These are phyloP conservation scores for Oasisia sp. DNA, from an alignment of 2,888 invertebrate species.

Conservation along the genomic window DNA sequence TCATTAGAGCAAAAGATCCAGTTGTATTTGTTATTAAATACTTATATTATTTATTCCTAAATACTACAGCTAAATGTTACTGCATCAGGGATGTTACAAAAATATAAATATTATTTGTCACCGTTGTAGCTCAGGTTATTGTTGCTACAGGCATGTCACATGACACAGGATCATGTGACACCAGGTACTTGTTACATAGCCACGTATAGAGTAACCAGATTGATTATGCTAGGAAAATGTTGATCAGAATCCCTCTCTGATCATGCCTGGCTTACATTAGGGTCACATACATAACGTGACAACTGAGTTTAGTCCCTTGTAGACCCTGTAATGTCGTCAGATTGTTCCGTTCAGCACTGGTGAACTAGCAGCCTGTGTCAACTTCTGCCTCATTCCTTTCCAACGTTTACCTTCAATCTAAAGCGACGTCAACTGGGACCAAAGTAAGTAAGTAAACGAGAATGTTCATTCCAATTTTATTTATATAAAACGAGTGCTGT, in stretches of 20 bases:
- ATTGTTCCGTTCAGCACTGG: no score
- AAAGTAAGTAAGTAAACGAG: background rate
- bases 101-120: background rate
- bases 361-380: no score
- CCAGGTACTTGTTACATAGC: background rate
- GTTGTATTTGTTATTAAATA: background rate
- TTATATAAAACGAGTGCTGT: slow-evolving; percentile 13
- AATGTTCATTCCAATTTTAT: background rate
- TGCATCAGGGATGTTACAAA: background rate
- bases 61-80: background rate
- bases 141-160: background rate
- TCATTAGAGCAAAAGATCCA: background rate
- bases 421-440: background rate
- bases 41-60: background rate
- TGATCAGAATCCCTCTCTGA: background rate
- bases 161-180: background rate
- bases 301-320: no score
- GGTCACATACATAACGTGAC: background rate
- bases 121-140: background rate
- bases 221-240: background rate
- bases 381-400: no score
- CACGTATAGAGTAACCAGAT: background rate
- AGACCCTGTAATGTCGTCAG: no score
- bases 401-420: no score
- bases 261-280: background rate